Base-by-base conservation (phyloP, 2,888 invertebrate genomes). In the Protonemura montana region DNA sequence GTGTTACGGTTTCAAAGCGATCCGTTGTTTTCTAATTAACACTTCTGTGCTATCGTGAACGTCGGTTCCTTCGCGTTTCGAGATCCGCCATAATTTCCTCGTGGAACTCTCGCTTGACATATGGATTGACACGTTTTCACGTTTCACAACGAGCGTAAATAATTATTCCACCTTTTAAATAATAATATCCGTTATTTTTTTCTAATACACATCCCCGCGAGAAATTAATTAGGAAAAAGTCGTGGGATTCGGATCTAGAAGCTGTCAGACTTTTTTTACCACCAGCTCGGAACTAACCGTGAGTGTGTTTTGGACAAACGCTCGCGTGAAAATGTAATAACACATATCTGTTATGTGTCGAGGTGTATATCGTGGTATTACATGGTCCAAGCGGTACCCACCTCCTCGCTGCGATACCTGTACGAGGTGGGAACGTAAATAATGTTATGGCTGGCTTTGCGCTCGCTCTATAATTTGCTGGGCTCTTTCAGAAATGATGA, bases 121-220 rank as follows among this genome's bases (percentile, higher is more conserved):
- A 13, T 13, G 59, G 59, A 59, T 59, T 59, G 59, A 78, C 27
- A 78, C 7, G 28, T 26, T 21, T 78, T 78, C 78, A 78, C 10
- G 2, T 2, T 21, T 5, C n/a, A 78, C 78, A 78, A 78, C 78
- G 27, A 78, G 78, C 78, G 78, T 78, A 21, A 26, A 78, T 78
- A 78, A 78, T 78, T 78, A 78, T 78, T 78, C 28, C 78, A 78
- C 78, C 26, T 78, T 78, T 28, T 78, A 78, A 78, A 78, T 78
- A 78, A 78, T 78, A 78, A 27, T 78, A 78, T 25, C 27, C 26
- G 26, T 78, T 28, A 7, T 78, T 78, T 78, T 78, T 28, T 78
- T 78, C 5, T 77, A 25, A 25, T 77, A n/a, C 78, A 78, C 27
- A n/a, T 27, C 25, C 27, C 78, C 26, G 26, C 59, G 13, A 59